Conservation (phyloP, 2,888 invertebrate species). For the Podabrus alpinus region DNA sequence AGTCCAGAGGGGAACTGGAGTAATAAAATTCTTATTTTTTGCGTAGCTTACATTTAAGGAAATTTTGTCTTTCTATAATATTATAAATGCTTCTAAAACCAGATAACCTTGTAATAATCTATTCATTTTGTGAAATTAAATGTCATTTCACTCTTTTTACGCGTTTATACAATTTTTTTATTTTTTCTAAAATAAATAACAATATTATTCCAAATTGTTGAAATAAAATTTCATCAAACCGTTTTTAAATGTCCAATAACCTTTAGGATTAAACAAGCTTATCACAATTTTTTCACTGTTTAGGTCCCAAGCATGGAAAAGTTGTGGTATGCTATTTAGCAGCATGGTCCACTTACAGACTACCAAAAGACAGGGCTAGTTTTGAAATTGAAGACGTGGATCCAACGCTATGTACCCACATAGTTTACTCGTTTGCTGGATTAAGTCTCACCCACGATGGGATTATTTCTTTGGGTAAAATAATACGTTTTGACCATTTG, state of each 20-base stretch:
- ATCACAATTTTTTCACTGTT: background rate
- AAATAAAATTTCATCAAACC: too few species aligned
- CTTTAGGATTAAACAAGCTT: background rate
- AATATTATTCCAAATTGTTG: too few species aligned
- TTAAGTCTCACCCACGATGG: slow-evolving; percentile 67
- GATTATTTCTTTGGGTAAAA: slow-evolving; percentile 71
- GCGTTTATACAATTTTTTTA: too few species aligned
- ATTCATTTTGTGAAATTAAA: background rate
- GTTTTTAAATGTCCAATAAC: too few species aligned
- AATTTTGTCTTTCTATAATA: background rate
- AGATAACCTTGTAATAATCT: background rate
- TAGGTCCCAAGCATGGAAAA: slow-evolving; percentile 71
- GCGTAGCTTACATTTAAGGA: background rate
- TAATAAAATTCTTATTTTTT: background rate
- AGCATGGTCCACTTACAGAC: slow-evolving; percentile 79
- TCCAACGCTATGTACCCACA: slow-evolving; percentile 77
- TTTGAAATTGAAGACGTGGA: slow-evolving; percentile 71
- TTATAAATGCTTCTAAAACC: background rate
- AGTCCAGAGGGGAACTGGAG: background rate
- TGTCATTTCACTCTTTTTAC: background rate
- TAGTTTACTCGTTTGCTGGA: slow-evolving; percentile 82
- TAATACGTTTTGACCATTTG: background rate
- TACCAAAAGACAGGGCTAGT: slow-evolving; percentile 64
- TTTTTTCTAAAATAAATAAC: too few species aligned
- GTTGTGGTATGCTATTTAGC: slow-evolving; percentile 81